Base-by-base conservation (phyloP, 1,140 invertebrate species). In the Ceratina calcarata region DNA sequence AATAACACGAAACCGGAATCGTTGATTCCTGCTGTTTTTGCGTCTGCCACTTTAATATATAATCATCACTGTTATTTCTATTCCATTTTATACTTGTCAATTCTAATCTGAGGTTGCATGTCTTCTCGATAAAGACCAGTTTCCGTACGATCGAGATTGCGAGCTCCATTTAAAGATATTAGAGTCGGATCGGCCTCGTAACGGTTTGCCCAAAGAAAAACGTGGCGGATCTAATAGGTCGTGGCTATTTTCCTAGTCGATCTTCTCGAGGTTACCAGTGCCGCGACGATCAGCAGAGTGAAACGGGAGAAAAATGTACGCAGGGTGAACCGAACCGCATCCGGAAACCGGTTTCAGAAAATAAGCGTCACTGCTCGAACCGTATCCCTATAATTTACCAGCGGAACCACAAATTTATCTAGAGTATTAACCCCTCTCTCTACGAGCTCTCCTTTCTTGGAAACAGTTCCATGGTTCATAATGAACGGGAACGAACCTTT, bases 301-400 rank as follows among this genome's bases (percentile, higher is more conserved):
- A 72, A 69, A 83, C 57, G 77, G 37, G 10, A 15, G 27, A 45
- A 62, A 69, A 51, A 73, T 78, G 37, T 45, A 45, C 37, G 37
- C 37, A 45, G 37, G 37, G 37, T 45, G 76, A 61, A 57, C 57
- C 51, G 61, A 75, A 51, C 60, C 45, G 61, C 51, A 57, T 84
- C 37, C n/a, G 60, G 24, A 24, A 84, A 85, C 83, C 83, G 83
- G 82, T 85, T 85, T 66, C 57, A 68, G 78, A 72, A 80, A 84
- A 80, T 67, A 80, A 51, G 60, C 83, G 53, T 83, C 81, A 75
- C 49, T 53, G 45, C 12, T 32, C 37, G 22, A 20, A 71, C 45
- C 73, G 16, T 80, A n/a, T 65, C 51, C 37, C 82, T 80, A 13
- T 80, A 84, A 84, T 84, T 80, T 62, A 71, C 81, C 1, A 18